A percentile compares a stretch with the other conserved stretches of the same genome.
Conservation (phyloP, 2,888 invertebrate species). For the Melipona bicolor region DNA sequence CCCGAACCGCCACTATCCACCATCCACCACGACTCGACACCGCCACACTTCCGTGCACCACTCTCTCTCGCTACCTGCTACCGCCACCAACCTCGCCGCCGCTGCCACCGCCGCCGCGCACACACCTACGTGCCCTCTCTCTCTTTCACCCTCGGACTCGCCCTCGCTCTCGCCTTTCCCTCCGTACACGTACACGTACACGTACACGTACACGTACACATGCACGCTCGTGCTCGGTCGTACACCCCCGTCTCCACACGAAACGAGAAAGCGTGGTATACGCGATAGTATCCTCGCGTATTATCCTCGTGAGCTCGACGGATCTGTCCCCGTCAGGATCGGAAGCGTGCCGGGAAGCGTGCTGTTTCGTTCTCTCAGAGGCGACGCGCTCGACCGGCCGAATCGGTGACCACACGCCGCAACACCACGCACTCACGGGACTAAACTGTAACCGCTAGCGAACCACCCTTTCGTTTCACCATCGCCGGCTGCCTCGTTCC, state of each 20-base stretch:
- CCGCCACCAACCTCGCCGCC: conserved; percentile 20
- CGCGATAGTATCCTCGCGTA: not conserved
- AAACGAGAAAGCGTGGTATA: conserved; percentile 5
- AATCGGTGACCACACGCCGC: conserved; percentile 67
- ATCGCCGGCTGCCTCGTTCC: conserved; percentile 71
- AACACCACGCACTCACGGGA: conserved; percentile 43
- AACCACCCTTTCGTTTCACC: conserved; percentile 65
- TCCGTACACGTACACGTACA: conserved; percentile 1
- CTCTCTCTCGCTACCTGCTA: conserved; percentile 33
- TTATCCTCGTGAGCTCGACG: conserved; percentile 1
- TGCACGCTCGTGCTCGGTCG: not conserved
- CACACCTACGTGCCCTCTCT: conserved; percentile 26
- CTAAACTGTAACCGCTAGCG: conserved; percentile 75
- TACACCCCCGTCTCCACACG: not conserved
- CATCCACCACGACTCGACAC: conserved; percentile 61
- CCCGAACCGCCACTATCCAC: conserved; percentile 66
- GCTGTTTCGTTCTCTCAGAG: not conserved
- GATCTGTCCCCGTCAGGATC: not conserved
- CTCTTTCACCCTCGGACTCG: conserved; percentile 6
- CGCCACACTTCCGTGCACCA: conserved; percentile 61
- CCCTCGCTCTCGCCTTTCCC: conserved; percentile 1
- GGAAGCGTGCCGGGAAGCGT: conserved; percentile 1
- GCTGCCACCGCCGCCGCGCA: conserved; percentile 20
- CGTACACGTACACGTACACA: not conserved
- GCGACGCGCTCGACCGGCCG: conserved; percentile 6